A percentile compares a stretch with the other conserved stretches of the same genome.
These are phyloP conservation scores for Platorchestia sp. DNA, from an alignment of 1,140 invertebrate species.

Conservation along the genomic window DNA sequence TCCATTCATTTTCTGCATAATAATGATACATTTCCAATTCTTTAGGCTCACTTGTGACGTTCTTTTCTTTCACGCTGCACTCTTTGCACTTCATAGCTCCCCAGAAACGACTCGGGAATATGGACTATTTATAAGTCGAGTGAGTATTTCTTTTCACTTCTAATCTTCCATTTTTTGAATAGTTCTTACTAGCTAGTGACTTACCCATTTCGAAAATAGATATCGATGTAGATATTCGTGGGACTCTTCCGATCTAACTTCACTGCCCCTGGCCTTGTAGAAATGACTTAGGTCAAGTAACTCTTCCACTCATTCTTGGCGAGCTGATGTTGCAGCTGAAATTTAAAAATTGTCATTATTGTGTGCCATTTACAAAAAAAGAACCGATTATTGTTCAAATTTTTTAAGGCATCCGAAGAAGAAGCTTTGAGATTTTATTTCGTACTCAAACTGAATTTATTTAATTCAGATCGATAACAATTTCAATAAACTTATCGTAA, in stretches of 20 bases:
- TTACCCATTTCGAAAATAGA: not conserved
- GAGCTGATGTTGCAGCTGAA: not conserved
- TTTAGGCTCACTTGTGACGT: not conserved
- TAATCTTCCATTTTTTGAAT: not conserved
- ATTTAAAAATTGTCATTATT: too few species aligned
- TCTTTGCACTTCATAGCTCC: conserved; percentile 35
- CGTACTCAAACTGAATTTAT: too few species aligned
- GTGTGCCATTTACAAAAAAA: too few species aligned
- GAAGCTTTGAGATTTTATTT: too few species aligned
- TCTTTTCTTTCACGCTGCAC: conserved; percentile 41
- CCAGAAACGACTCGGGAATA: conserved; percentile 45
- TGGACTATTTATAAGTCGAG: conserved; percentile 53
- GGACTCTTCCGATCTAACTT: not conserved
- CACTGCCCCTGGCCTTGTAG: not conserved
- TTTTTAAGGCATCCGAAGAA: too few species aligned
- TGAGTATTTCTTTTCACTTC: conserved; percentile 4
- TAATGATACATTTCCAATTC: not conserved
- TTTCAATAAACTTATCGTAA: too few species aligned
- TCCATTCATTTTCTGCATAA: not conserved
- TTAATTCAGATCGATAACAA: too few species aligned
- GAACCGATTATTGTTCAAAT: too few species aligned
- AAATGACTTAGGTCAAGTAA: not conserved
- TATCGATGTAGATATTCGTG: not conserved
- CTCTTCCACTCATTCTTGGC: not conserved
- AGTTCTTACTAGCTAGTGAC: not conserved